These are phyloP conservation scores for Helicoverpa assulta DNA, from an alignment of 2,888 invertebrate genomes.

Conservation along the genomic window DNA sequence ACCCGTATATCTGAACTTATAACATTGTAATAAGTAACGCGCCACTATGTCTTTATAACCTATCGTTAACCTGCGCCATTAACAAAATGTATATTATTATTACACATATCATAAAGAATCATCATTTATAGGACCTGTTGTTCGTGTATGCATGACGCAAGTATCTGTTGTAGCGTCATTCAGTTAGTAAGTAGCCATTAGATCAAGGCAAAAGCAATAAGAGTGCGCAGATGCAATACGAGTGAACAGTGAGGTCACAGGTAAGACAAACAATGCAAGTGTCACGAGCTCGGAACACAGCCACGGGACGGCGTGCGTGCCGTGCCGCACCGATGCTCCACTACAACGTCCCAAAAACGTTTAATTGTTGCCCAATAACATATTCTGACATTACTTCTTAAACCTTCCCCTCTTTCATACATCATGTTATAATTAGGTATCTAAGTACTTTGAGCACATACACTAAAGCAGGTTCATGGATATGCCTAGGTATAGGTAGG, in stretches of 20 bases:
- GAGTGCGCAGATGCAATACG: conserved; percentile 43
- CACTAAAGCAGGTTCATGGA: no score
- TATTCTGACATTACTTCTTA: no score
- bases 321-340: no score
- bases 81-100: conserved; percentile 1
- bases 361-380: not conserved
- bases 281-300: conserved; percentile 7
- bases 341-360: no score
- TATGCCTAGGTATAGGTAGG: no score
- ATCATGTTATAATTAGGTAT: no score
- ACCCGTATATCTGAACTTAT: not conserved
- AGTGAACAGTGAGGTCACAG: conserved; percentile 49
- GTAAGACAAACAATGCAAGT: conserved; percentile 48
- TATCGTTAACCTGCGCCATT: conserved; percentile 11
- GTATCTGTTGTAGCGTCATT: conserved; percentile 28
- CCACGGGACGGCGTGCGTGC: conserved; percentile 2
- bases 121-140: conserved; percentile 13
- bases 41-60: conserved; percentile 3
- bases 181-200: conserved; percentile 58
- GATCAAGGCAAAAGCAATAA: conserved; percentile 60
- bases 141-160: conserved; percentile 28
- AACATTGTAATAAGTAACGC: not conserved
- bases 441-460: not conserved
- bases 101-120: conserved; percentile 27
- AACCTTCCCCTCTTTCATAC: no score